phyloP scores from a whole-genome alignment of 2,113 vertebrate genomes.

The Aptenodytes patagonicus region DNA sequence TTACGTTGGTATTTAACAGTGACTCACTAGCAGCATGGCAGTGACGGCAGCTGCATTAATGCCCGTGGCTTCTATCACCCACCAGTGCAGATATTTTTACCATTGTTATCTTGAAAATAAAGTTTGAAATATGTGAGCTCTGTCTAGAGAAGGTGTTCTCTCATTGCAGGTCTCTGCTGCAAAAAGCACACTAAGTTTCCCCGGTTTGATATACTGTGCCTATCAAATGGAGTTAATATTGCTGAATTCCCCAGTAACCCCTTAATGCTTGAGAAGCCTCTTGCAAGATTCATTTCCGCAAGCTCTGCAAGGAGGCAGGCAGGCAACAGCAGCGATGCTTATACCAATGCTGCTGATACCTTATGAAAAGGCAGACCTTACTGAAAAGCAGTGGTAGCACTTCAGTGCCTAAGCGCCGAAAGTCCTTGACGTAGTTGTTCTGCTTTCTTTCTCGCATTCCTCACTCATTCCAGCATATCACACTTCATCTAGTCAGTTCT shows the following conservation, averaged over 20 bases:
- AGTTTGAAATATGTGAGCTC: not conserved
- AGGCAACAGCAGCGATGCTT: rapidly evolving
- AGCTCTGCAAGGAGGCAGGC: not conserved
- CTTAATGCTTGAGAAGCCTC: not conserved
- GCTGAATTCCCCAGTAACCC: not conserved
- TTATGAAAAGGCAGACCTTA: not conserved
- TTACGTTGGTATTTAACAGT: not conserved
- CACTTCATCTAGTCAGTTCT: not conserved
- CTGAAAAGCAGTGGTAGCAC: not conserved
- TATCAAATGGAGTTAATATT: not conserved
- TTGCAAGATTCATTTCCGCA: not conserved
- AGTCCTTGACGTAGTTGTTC: not conserved
- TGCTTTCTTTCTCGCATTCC: not conserved
- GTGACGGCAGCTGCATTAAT: not conserved
- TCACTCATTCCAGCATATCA: not conserved
- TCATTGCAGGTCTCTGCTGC: not conserved
- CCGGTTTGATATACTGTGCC: not conserved
- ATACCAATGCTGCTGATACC: not conserved
- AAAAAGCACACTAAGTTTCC: not conserved
- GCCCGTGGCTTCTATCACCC: not conserved
- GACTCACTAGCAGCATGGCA: not conserved
- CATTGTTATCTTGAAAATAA: not conserved
- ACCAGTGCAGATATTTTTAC: not conserved
- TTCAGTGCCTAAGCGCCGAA: not conserved
- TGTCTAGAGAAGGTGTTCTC: not conserved